These are phyloP conservation scores for Grammomys dolichurus DNA, from an alignment of 2,113 vertebrate species.

Conservation along the genomic window DNA sequence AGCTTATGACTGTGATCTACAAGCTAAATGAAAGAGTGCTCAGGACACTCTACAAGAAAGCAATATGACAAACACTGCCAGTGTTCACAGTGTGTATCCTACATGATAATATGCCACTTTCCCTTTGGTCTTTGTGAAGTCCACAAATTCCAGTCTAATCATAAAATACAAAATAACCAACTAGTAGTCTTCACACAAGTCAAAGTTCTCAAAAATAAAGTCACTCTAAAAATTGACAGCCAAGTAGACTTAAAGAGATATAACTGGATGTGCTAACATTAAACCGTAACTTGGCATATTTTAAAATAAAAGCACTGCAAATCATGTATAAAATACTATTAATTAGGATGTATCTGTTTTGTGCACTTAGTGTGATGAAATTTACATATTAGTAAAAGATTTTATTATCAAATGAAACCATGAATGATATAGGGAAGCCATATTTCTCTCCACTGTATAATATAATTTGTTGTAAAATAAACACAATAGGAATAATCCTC, in stretches of 20 bases:
- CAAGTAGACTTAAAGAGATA: neutral
- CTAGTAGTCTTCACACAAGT: neutral
- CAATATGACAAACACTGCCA: neutral
- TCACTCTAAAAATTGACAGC: neutral
- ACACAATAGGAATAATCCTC: neutral
- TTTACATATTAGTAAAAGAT: neutral
- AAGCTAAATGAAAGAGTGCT: neutral
- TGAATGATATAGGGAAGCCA: neutral
- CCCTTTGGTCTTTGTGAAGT: neutral
- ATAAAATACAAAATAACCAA: neutral
- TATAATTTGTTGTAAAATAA: slow-evolving; percentile 4
- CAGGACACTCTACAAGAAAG: neutral
- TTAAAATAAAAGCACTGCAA: neutral
- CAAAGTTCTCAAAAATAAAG: neutral
- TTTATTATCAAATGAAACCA: neutral
- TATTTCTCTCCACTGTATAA: neutral
- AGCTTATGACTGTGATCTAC: neutral
- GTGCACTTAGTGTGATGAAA: neutral
- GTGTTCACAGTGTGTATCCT: neutral
- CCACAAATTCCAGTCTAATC: neutral
- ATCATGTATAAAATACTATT: neutral
- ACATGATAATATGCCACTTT: neutral
- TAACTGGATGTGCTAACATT: neutral
- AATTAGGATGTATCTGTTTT: neutral
- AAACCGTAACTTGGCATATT: neutral